phyloP scores from a whole-genome alignment of 2,888 invertebrate species.

The Agonopterix alstromeriana region DNA sequence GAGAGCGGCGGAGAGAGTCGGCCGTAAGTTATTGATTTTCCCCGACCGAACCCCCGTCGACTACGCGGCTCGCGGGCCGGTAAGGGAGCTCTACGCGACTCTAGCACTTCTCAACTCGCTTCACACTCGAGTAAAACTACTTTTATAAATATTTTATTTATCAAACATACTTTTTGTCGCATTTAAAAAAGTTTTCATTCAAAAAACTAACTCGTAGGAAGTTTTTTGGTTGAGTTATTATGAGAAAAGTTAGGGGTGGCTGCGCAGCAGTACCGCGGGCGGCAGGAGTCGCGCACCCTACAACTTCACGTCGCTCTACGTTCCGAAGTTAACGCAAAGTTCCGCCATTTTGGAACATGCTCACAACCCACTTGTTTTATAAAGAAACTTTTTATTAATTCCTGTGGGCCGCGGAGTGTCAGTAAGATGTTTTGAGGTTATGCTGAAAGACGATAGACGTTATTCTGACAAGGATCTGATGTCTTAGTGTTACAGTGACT shows the following conservation, averaged over 20 bases:
- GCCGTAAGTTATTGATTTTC: constrained; percentile 78
- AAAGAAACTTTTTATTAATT: constrained; percentile 79
- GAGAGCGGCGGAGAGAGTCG: constrained; percentile 75
- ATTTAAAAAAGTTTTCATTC: constrained; percentile 31
- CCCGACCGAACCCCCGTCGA: constrained; percentile 69
- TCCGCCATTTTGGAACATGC: constrained; percentile 79
- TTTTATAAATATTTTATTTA: constrained; percentile 25
- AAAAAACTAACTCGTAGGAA: constrained; percentile 38
- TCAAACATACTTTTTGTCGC: constrained; percentile 35
- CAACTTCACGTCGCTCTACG: constrained; percentile 76
- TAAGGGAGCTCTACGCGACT: constrained; percentile 40
- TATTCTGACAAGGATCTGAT: constrained; percentile 47
- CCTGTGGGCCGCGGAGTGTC: constrained; percentile 77
- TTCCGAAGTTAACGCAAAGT: constrained; percentile 77
- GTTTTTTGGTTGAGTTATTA: constrained; percentile 51
- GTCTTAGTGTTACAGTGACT: constrained; percentile 41
- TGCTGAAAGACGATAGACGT: constrained; percentile 59
- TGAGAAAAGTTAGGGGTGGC: constrained; percentile 65
- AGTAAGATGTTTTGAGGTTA: constrained; percentile 77
- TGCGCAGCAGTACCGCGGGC: constrained; percentile 53
- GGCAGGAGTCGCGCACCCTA: constrained; percentile 65
- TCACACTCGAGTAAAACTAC: constrained; percentile 37
- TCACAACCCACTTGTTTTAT: constrained; percentile 78
- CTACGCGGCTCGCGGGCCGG: constrained; percentile 61
- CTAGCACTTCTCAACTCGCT: constrained; percentile 43